Base-by-base conservation (phyloP, 2,797 vertebrate species). In the Paratrypauchen microcephalus region DNA sequence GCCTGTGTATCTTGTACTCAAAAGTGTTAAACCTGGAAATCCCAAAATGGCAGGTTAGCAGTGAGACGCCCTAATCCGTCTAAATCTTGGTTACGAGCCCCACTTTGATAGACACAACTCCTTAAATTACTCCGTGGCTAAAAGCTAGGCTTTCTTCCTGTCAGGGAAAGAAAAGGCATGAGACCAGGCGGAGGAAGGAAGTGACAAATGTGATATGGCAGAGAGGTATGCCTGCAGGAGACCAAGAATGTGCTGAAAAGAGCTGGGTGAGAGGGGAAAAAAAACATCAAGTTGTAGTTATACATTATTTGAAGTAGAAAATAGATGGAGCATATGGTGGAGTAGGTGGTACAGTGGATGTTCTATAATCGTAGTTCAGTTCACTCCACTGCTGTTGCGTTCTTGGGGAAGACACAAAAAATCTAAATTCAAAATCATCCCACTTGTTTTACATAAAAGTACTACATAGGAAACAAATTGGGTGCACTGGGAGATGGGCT, bases 61-160 rank as follows among this genome's bases (percentile, higher is more conserved):
- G 71, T 26, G 32, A 75, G 73, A 82, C 67, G 72, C 56, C 30
- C 65, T 77, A 84, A 90, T 71, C 71, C 79, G 66, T 61, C 61
- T 63, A 80, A 88, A 86, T 81, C 71, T 82, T 60, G 68, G 74
- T 48, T 68, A 56, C 77, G 82, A 88, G 83, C 73, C 79, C 52
- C 23, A 58, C 82, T 88, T 86, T 87, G 87, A 89, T 82, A 79
- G 76, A 90, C 76, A 56, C 23, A 21, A 26, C 69, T 66, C 75
- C 72, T 75, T 67, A 82, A 87, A 83, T 72, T 64, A 79, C 68
- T 86, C 60, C 54, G 26, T 1, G 0, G 63, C 69, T 70, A 66
- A 65, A 65, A 78, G 74, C 68, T 61, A 50, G 41, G 62, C 56
- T 67, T 66, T 78, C 71, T 78, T 77, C 76, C 71, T 81, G 80